Evolutionary conservation across 2,888 invertebrate species (phyloP), one percentile per base, ranked within the genome.

Genomic region (Adelognathus sp.): DNA sequence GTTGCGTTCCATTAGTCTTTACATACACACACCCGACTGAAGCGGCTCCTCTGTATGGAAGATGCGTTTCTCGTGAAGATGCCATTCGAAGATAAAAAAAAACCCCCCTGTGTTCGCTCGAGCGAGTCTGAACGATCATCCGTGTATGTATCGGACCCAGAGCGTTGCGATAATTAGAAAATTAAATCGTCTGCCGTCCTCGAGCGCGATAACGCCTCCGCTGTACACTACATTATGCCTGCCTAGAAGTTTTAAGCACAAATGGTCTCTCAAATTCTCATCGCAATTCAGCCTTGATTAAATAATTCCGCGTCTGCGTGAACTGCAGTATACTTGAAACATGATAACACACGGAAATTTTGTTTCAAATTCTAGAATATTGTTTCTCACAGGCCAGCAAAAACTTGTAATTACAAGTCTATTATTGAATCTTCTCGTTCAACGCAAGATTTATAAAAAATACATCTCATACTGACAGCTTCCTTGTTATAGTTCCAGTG

Each of bases 81-180:
- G 56, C 80, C 69, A 77, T 74, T 75, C 60, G 21, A 14, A 81
- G 83, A 84, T 84, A 83, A 79, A 63, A n/a, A n/a, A n/a, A n/a
- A n/a, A n/a, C n/a, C n/a, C n/a, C n/a, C n/a, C 46, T 41, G 73
- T 31, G 52, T 81, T 79, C 82, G 75, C 61, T 24, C 58, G 36
- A 70, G 54, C 54, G 58, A 60, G 63, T 60, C 41, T 39, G 39
- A 54, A 36, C 33, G 54, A 67, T 58, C 44, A 69, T 29, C 64
- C 41, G 18, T n/a, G n/a, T n/a, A n/a, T n/a, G n/a, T 29, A 41
- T n/a, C 14, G 41, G 46, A 50, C 9, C 83, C 82, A 84, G 82
- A 80, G 70, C 76, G 80, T 88, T 86, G 86, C 86, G 88, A 90
- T 90, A 89, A 90, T 90, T 90, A 88, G 89, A 90, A 90, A 90